Conservation (phyloP, 2,797 vertebrate genomes). For the Ateles fusciceps region DNA sequence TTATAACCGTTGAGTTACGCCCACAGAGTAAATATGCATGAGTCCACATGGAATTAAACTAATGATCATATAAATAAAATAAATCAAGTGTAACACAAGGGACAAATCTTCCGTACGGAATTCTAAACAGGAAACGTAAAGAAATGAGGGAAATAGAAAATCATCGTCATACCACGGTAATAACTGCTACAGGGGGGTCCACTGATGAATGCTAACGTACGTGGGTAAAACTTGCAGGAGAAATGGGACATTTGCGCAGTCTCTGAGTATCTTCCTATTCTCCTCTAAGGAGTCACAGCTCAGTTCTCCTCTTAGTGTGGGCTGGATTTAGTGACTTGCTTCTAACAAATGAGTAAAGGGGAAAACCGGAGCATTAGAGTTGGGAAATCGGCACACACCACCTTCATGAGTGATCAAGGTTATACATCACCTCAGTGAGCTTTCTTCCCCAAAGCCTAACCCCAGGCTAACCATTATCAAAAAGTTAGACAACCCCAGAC, state of each 20-base stretch:
- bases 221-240: neutral
- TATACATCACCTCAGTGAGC: neutral
- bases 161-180: neutral
- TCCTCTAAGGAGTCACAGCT: neutral
- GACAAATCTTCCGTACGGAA: neutral
- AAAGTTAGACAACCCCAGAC: neutral
- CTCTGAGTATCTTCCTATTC: neutral
- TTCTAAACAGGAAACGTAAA: neutral
- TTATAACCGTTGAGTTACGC: neutral
- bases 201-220: rapidly evolving
- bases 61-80: neutral
- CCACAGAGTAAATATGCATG: neutral
- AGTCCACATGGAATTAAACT: neutral
- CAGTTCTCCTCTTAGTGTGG: neutral
- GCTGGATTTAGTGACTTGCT: neutral
- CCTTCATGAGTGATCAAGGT: neutral
- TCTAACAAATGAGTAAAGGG: neutral
- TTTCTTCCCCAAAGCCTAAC: neutral
- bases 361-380: neutral
- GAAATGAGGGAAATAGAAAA: neutral
- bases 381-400: neutral
- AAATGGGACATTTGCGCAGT: neutral
- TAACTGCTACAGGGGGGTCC: neutral
- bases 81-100: neutral
- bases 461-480: neutral